Base-by-base conservation (phyloP, 2,888 invertebrate species). In the Trilocha varians region DNA sequence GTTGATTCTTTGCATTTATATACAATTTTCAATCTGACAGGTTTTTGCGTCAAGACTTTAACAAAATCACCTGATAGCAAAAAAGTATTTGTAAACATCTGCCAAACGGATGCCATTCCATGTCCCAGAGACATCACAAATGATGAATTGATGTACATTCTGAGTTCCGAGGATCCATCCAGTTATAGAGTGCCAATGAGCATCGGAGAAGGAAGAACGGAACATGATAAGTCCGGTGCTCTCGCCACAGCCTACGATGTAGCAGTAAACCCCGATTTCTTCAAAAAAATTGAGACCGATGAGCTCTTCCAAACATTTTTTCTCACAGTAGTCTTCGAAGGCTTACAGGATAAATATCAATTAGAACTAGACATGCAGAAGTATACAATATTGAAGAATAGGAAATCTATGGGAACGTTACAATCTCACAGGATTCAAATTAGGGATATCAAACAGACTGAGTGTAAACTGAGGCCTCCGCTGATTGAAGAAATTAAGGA, bases 111-210 rank as follows among this genome's bases (percentile, higher is more conserved):
- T 49, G 91, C 91, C 35, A 91, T 94, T 52, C 93, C 93, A 8
- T 76, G 89, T 43, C 94, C 92, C 1, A 86, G 88, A 55, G 91
- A 94, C 56, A 88, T 94, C 34, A 87, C 88, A 1, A 90, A 91
- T 65, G 89, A 90, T 41, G 92, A 94, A 57, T 82, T 95, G 1
- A 80, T 90, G 51, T 86, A 88, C 44, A 89, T 94, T 41, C 71
- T 95, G 16, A 87, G 88, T 46, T 91, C 92, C 0, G 88, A 90
- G 42, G 91, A 92, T 39, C 90, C 92, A 0, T 88, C 90, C 3
- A 88, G 88, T 37, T 97, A 90, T 71, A 86, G 92, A 47, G 91
- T 97, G 36, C 97, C 97, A 0, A 94, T 97, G 94, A 96, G 96
- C 68, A 92, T 97, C 49, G 96, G 96, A 0, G 92, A 93, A 62